Conservation (phyloP, 2,797 vertebrate species). For the Sardinella longiceps region DNA sequence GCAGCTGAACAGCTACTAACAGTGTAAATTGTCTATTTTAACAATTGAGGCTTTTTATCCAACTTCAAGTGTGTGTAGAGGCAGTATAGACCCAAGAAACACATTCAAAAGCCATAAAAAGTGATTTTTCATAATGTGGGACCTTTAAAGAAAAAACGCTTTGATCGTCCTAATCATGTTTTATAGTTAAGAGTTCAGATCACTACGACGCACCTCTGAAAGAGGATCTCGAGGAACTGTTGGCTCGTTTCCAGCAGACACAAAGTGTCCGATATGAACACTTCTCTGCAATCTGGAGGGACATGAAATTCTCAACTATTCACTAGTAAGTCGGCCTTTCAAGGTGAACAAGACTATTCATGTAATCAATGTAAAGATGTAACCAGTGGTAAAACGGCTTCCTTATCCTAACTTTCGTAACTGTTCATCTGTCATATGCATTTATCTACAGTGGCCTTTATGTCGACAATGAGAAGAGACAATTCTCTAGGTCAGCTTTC, state of each 20-base stretch:
- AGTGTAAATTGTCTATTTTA: too few relatives aligned
- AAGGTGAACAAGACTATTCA: too few relatives aligned
- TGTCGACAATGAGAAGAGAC: conserved; percentile 74
- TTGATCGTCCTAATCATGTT: background rate
- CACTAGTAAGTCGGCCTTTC: conserved; percentile 71
- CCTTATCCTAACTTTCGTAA: background rate
- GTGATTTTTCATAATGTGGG: too few relatives aligned
- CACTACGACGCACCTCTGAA: conserved; percentile 59
- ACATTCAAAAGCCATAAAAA: too few relatives aligned
- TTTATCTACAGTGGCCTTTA: conserved; percentile 73
- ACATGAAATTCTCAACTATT: conserved; percentile 76
- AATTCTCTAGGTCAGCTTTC: conserved; percentile 73
- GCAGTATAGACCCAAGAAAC: too few relatives aligned
- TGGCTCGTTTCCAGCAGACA: conserved; percentile 74
- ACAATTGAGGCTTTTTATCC: too few relatives aligned
- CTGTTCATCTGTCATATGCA: background rate
- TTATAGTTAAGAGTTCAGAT: conserved; percentile 33
- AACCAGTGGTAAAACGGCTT: background rate
- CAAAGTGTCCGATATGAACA: conserved; percentile 82
- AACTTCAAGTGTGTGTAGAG: too few relatives aligned
- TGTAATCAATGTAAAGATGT: background rate
- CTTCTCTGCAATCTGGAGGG: conserved; percentile 79
- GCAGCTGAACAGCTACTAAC: too few relatives aligned
- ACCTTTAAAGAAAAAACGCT: too few relatives aligned
- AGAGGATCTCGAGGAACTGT: conserved; percentile 77